Conservation (phyloP, 1,140 invertebrate species). For the Contarinia nasturtii region DNA sequence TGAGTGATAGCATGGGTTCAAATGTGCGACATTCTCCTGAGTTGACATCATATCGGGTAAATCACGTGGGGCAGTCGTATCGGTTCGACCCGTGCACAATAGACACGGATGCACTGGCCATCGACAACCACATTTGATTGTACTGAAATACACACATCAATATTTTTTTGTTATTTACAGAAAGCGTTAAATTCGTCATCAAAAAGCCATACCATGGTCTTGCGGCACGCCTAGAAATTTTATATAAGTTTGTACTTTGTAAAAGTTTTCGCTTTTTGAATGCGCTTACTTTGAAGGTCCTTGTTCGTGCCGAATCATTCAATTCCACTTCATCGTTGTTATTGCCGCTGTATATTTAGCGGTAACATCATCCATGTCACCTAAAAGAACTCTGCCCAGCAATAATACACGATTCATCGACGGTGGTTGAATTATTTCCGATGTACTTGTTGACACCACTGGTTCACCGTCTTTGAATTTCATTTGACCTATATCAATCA, state of each 20-base stretch:
- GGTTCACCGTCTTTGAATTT: slow-evolving; percentile 8
- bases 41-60: slow-evolving; percentile 40
- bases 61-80: slow-evolving; percentile 36
- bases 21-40: slow-evolving; percentile 48
- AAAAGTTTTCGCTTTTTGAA: slow-evolving; percentile 60
- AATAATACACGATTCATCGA: slow-evolving; percentile 33
- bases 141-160: slow-evolving; percentile 10
- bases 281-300: slow-evolving; percentile 20
- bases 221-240: slow-evolving; percentile 50
- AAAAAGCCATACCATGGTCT: slow-evolving; percentile 41
- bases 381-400: slow-evolving; percentile 25
- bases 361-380: slow-evolving; percentile 10
- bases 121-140: slow-evolving; percentile 47
- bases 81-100: slow-evolving; percentile 59
- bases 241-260: slow-evolving; percentile 49
- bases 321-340: slow-evolving; percentile 1
- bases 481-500: neutral
- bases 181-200: too few relatives aligned
- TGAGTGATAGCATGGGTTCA: slow-evolving; percentile 72
- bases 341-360: slow-evolving; percentile 9
- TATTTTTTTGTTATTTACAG: too few relatives aligned
- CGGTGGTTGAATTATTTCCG: neutral
- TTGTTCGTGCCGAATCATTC: slow-evolving; percentile 11
- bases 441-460: slow-evolving; percentile 4
- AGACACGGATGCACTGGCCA: slow-evolving; percentile 47